Evolutionary conservation across 2,797 vertebrate genomes (phyloP).

Genomic region (Semotilus atromaculatus): DNA sequence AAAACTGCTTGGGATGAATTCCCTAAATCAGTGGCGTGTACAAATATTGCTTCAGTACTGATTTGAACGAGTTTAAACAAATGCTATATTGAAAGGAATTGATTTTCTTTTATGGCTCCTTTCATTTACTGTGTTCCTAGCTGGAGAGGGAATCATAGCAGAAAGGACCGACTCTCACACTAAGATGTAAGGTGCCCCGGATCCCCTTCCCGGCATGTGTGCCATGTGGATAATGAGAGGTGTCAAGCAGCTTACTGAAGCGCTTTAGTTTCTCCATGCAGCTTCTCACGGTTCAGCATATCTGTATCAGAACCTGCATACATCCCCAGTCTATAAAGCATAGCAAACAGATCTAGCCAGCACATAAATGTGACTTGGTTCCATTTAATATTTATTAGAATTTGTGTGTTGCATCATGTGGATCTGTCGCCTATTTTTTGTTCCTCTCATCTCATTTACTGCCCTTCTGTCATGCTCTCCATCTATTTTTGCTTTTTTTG

Average conservation of each 20-base stretch:
- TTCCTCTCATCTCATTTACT: constrained; percentile 34
- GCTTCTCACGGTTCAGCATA: constrained; percentile 38
- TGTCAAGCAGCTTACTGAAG: constrained; percentile 55
- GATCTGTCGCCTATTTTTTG: constrained; percentile 26
- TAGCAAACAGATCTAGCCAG: constrained; percentile 62
- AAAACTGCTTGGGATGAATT: background rate
- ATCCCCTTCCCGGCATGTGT: constrained; percentile 24
- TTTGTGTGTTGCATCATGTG: background rate
- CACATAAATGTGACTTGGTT: constrained; percentile 60
- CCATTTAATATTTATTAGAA: constrained; percentile 60
- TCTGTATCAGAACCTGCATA: constrained; percentile 51
- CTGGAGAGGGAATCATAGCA: constrained; percentile 35
- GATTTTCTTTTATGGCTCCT: constrained; percentile 16
- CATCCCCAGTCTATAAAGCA: constrained; percentile 68
- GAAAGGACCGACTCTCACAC: constrained; percentile 41
- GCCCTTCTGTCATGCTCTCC: constrained; percentile 34
- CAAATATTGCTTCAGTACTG: background rate
- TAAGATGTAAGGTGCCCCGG: constrained; percentile 45
- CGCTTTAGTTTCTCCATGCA: constrained; percentile 44
- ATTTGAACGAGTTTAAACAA: constrained; percentile 38
- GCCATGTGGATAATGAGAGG: constrained; percentile 53
- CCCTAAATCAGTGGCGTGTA: background rate
- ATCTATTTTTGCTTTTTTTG: constrained; percentile 33
- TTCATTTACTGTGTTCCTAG: constrained; percentile 21
- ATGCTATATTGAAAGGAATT: background rate